Conservation (phyloP, 2,888 invertebrate species). For the Plagodis pulveraria region DNA sequence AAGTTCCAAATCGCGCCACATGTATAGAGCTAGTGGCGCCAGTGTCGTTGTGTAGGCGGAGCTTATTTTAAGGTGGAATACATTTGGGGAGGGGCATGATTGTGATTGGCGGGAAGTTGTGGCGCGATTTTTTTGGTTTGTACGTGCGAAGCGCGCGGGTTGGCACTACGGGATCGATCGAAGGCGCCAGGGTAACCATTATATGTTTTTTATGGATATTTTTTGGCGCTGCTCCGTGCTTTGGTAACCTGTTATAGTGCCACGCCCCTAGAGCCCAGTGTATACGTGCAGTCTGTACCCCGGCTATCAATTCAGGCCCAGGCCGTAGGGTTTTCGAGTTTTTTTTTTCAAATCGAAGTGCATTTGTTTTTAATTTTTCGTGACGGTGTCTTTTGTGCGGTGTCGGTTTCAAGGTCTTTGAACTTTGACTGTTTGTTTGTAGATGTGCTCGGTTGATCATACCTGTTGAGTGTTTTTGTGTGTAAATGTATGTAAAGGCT, state of each 20-base stretch:
- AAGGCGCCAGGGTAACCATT: slow-evolving; percentile 77
- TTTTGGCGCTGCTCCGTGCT: slow-evolving; percentile 79
- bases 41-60: slow-evolving; percentile 58
- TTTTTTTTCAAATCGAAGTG: slow-evolving; percentile 61
- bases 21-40: slow-evolving; percentile 73
- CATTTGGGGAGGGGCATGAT: slow-evolving; percentile 52
- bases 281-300: slow-evolving; percentile 66
- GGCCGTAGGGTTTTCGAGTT: slow-evolving; percentile 69
- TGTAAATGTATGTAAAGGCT: not conserved
- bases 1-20: slow-evolving; percentile 68
- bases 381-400: slow-evolving; percentile 71
- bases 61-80: slow-evolving; percentile 60
- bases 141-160: slow-evolving; percentile 75
- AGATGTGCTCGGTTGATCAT: slow-evolving; percentile 20
- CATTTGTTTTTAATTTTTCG: slow-evolving; percentile 66
- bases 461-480: slow-evolving; percentile 5
- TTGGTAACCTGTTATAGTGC: slow-evolving; percentile 80
- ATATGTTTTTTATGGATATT: slow-evolving; percentile 84
- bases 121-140: slow-evolving; percentile 75
- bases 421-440: slow-evolving; percentile 41
- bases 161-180: slow-evolving; percentile 80
- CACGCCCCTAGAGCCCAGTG: slow-evolving; percentile 73
- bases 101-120: slow-evolving; percentile 61
- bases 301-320: slow-evolving; percentile 74
- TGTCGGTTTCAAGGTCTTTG: slow-evolving; percentile 54